phyloP scores from a whole-genome alignment of 2,888 invertebrate species.

The Agriopis marginaria region DNA sequence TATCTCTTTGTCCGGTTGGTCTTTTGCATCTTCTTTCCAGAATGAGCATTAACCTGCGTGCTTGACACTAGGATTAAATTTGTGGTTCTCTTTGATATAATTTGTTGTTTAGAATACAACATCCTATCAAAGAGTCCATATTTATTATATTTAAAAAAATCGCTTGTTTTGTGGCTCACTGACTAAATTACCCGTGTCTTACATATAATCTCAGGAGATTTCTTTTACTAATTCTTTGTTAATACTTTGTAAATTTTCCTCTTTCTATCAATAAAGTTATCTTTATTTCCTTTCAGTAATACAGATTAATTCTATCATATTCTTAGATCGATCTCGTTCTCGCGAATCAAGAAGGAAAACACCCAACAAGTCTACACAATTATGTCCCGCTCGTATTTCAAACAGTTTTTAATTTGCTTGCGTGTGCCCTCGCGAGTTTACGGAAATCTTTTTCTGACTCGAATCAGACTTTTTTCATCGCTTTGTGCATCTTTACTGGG shows the following conservation, averaged over 20 bases:
- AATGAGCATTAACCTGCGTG: constrained; percentile 7
- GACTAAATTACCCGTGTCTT: no score
- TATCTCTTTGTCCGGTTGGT: constrained; percentile 20
- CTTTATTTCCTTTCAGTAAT: not conserved
- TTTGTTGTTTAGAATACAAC: not conserved
- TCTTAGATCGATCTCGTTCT: constrained; percentile 40
- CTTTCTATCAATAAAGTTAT: no score
- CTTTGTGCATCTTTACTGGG: constrained; percentile 29
- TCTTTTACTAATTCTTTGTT: no score
- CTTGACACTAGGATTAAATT: constrained; percentile 14
- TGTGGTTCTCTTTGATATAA: constrained; percentile 1
- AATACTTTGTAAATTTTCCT: no score
- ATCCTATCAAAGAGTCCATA: not conserved
- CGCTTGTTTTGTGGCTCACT: no score
- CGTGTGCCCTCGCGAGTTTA: constrained; percentile 28
- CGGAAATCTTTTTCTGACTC: constrained; percentile 34
- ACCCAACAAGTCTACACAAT: constrained; percentile 40
- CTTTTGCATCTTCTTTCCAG: constrained; percentile 17
- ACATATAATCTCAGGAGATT: no score
- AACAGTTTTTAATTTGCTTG: constrained; percentile 43
- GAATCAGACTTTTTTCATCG: constrained; percentile 23
- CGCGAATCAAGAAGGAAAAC: constrained; percentile 56
- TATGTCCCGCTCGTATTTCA: constrained; percentile 31
- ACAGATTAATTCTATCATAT: not conserved
- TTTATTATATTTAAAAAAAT: no score